phyloP scores from a whole-genome alignment of 92 coral and sea anemone genomes.

The Epizoanthus illoricatus region DNA sequence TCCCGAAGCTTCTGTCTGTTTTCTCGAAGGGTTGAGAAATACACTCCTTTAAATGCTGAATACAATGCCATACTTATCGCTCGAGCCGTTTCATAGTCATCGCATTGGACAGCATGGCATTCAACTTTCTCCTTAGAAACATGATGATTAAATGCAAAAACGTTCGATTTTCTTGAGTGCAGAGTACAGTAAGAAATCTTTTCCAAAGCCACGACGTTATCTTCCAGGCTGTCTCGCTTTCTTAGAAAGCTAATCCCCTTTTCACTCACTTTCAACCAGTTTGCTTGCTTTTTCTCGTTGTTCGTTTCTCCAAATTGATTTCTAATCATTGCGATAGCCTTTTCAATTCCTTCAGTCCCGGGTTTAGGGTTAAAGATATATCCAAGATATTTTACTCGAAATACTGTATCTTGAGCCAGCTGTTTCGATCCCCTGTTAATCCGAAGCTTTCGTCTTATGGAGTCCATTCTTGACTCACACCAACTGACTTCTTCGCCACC shows the following conservation, averaged over 20 bases:
- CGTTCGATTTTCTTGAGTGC: slow-evolving; percentile 45
- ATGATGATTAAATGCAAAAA: slow-evolving; percentile 81
- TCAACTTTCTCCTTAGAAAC: slow-evolving; percentile 63
- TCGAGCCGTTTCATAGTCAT: slow-evolving; percentile 50
- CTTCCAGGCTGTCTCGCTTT: slow-evolving; percentile 21
- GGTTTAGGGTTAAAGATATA: slow-evolving; percentile 39
- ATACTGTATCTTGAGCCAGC: slow-evolving; percentile 42
- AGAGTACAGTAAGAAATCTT: slow-evolving; percentile 76
- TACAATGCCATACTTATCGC: slow-evolving; percentile 61
- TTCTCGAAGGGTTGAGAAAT: slow-evolving; percentile 69
- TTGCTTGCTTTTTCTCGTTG: slow-evolving; percentile 39
- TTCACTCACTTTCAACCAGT: slow-evolving; percentile 49
- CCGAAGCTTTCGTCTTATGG: slow-evolving; percentile 46
- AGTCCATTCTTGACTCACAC: slow-evolving; percentile 16
- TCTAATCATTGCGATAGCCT: slow-evolving; percentile 46
- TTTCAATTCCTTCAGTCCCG: slow-evolving; percentile 54
- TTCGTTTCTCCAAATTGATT: slow-evolving; percentile 36
- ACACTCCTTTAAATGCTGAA: slow-evolving; percentile 63
- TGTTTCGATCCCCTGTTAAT: slow-evolving; percentile 44
- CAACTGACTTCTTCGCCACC: neutral
- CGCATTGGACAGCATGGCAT: slow-evolving; percentile 68
- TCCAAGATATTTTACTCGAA: slow-evolving; percentile 66
- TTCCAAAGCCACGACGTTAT: slow-evolving; percentile 56
- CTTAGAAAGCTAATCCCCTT: slow-evolving; percentile 46
- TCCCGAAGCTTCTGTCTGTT: slow-evolving; percentile 48